phyloP scores from a whole-genome alignment of 1,140 invertebrate genomes.

The Daktulosphaira vitifoliae region DNA sequence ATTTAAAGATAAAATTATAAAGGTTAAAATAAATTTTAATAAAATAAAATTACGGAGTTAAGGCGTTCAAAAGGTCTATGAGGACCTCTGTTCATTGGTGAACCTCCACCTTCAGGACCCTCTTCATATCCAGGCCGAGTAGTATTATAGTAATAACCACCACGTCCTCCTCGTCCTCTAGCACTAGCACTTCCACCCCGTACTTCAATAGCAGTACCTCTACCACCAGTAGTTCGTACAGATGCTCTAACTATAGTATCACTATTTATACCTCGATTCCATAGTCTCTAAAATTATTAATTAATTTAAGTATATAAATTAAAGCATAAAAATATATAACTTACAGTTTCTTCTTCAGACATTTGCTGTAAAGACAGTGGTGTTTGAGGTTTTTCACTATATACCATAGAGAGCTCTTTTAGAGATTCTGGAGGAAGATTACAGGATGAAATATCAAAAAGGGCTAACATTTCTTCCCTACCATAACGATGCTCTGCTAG shows the following conservation, averaged over 20 bases:
- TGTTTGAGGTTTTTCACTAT: slow-evolving; percentile 63
- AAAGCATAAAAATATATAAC: slow-evolving; percentile 30
- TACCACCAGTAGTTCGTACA: slow-evolving; percentile 36
- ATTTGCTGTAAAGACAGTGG: slow-evolving; percentile 66
- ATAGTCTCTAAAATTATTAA: slow-evolving; percentile 47
- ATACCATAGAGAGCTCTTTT: slow-evolving; percentile 55
- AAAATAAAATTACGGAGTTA: slow-evolving; percentile 8
- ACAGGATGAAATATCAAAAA: slow-evolving; percentile 53
- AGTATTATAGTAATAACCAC: slow-evolving; percentile 41
- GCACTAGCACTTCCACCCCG: slow-evolving; percentile 38
- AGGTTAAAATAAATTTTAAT: neutral
- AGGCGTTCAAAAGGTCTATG: slow-evolving; percentile 26
- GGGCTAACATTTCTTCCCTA: slow-evolving; percentile 77
- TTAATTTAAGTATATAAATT: neutral
- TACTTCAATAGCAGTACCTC: slow-evolving; percentile 32
- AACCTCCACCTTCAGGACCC: slow-evolving; percentile 25
- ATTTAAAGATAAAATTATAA: neutral
- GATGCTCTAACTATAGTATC: slow-evolving; percentile 43
- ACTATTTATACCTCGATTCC: slow-evolving; percentile 53
- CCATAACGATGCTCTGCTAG: slow-evolving; percentile 71
- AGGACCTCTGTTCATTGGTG: slow-evolving; percentile 24
- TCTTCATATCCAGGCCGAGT: slow-evolving; percentile 40
- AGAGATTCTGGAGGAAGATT: slow-evolving; percentile 52
- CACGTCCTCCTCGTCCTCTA: slow-evolving; percentile 43
- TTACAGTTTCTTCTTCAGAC: slow-evolving; percentile 72